A percentile compares a stretch with the other conserved stretches of the same genome.
Conservation (phyloP, 2,113 vertebrate genomes). For the Macquaria ambigua region DNA sequence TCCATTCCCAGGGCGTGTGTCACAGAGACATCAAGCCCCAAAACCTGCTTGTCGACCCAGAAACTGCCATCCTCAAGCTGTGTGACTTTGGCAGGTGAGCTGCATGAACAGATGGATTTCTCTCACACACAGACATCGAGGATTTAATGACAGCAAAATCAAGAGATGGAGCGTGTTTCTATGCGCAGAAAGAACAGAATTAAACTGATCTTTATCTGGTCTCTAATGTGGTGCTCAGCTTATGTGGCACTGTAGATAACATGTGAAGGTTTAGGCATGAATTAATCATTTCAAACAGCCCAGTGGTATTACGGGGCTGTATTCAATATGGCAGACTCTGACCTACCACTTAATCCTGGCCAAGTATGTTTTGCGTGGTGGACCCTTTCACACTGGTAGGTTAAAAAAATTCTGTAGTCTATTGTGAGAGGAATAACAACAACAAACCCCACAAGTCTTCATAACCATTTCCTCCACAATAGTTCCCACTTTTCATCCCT, state of each 20-base stretch:
- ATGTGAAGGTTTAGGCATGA: not conserved
- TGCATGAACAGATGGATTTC: not conserved
- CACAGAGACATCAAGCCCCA: conserved; percentile 96
- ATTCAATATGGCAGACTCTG: not conserved
- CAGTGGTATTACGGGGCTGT: not conserved
- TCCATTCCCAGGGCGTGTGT: conserved; percentile 96
- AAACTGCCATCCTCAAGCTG: conserved; percentile 93
- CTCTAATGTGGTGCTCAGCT: not conserved
- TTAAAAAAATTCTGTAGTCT: not conserved
- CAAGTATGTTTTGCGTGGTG: not conserved
- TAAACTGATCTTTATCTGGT: not conserved
- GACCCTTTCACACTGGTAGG: not conserved
- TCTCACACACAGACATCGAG: not conserved
- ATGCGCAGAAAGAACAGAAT: not conserved
- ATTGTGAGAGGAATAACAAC: not conserved
- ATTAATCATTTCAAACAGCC: not conserved
- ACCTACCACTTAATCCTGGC: not conserved
- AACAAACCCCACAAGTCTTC: not conserved
- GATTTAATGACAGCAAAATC: not conserved
- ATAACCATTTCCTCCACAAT: not conserved
- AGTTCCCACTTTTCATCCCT: not conserved
- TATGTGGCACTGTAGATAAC: not conserved
- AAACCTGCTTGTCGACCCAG: conserved; percentile 93
- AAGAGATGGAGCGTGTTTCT: not conserved
- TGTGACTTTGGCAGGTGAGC: conserved; percentile 94